Conservation (phyloP, 2,888 invertebrate species). For the Protophormia terraenovae region DNA sequence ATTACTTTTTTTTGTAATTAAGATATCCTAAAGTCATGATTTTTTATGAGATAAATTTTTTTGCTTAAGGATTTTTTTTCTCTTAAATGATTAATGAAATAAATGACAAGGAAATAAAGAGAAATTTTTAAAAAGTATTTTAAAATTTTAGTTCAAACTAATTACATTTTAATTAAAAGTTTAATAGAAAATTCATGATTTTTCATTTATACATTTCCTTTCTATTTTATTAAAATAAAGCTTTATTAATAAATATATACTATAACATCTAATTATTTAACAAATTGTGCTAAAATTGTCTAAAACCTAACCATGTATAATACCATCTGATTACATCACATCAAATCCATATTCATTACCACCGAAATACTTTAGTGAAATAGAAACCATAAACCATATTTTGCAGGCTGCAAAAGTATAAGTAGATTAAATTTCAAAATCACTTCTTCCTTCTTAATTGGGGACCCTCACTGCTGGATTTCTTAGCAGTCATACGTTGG, state of each 20-base stretch:
- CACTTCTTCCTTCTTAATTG: constrained; percentile 38
- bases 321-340: neutral
- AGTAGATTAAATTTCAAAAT: neutral
- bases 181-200: too few relatives aligned
- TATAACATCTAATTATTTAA: neutral
- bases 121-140: too few relatives aligned
- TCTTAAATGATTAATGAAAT: too few relatives aligned
- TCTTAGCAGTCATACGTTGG: neutral
- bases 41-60: too few relatives aligned
- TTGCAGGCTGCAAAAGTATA: neutral
- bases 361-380: neutral
- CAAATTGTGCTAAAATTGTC: neutral
- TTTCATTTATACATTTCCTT: too few relatives aligned
- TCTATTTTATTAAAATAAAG: constrained; percentile 7
- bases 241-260: neutral
- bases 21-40: too few relatives aligned
- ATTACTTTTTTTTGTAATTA: neutral
- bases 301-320: neutral
- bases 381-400: neutral
- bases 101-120: too few relatives aligned
- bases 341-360: neutral
- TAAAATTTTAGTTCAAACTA: too few relatives aligned
- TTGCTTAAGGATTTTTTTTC: too few relatives aligned
- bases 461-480: neutral
- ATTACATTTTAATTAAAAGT: too few relatives aligned